A percentile compares a stretch with the other conserved stretches of the same genome.
Evolutionary conservation across 1,140 invertebrate species (phyloP).

Genomic region (Drosophila biarmipes): DNA sequence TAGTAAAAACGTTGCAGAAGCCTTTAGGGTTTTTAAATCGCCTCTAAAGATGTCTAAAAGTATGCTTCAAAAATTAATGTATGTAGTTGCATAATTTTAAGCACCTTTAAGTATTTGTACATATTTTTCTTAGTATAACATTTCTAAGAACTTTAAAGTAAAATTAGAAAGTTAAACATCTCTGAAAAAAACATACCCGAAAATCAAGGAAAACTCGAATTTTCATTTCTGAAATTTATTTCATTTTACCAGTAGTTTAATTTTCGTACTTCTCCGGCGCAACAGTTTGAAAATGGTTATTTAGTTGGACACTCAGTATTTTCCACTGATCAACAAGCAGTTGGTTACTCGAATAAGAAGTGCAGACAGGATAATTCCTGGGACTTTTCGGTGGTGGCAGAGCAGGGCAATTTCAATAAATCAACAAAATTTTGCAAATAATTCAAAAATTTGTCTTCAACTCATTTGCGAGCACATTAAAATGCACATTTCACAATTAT

Average conservation of each 20-base stretch:
- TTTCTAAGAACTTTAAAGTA: too few relatives aligned
- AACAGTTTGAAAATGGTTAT: constrained; percentile 72
- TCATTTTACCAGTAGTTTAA: neutral
- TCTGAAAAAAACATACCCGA: neutral
- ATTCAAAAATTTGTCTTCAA: constrained; percentile 55
- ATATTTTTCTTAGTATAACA: too few relatives aligned
- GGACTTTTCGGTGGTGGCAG: neutral
- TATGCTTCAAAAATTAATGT: too few relatives aligned
- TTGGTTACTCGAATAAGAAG: neutral
- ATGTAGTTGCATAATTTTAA: too few relatives aligned
- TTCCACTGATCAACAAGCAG: constrained; percentile 62
- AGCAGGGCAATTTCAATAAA: constrained; percentile 56
- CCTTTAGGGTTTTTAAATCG: neutral
- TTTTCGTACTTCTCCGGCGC: constrained; percentile 25
- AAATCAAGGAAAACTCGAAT: neutral
- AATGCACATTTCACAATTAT: constrained; percentile 64
- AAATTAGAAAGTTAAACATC: neutral
- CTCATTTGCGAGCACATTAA: constrained; percentile 60
- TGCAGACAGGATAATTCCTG: constrained; percentile 12
- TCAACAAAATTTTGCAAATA: constrained; percentile 49
- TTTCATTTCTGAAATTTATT: neutral
- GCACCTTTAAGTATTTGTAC: too few relatives aligned
- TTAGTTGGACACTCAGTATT: constrained; percentile 23
- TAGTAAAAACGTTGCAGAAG: too few relatives aligned
- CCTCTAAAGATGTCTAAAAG: neutral